These are phyloP conservation scores for Caenorhabditis tropicalis DNA, from an alignment of 1,140 invertebrate genomes.

Conservation along the genomic window DNA sequence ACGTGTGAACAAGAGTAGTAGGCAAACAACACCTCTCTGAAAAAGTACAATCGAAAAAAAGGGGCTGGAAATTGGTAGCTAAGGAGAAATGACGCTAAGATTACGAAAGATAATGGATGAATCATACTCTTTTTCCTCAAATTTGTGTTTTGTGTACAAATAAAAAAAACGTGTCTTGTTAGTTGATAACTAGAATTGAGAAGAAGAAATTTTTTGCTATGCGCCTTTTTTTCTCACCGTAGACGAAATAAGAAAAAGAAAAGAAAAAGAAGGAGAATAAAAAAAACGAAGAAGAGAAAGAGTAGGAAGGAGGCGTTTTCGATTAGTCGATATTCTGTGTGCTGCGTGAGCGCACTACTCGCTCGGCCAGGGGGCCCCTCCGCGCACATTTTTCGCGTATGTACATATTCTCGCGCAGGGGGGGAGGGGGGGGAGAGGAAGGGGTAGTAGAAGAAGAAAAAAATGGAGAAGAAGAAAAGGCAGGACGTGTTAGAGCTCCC, in stretches of 20 bases:
- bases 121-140: too few relatives aligned
- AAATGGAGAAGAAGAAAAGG: conserved; percentile 18
- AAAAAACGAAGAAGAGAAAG: not conserved
- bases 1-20: too few relatives aligned
- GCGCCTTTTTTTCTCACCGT: not conserved
- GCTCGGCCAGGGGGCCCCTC: not conserved
- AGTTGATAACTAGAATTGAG: too few relatives aligned
- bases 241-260: not conserved
- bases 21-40: too few relatives aligned
- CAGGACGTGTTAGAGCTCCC: conserved; percentile 40
- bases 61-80: too few relatives aligned
- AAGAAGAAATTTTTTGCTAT: too few relatives aligned
- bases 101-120: too few relatives aligned
- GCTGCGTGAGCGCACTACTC: conserved; percentile 32
- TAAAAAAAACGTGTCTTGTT: too few relatives aligned
- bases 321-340: conserved; percentile 43
- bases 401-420: conserved; percentile 30
- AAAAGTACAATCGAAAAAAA: too few relatives aligned
- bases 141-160: too few relatives aligned
- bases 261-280: not conserved
- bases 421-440: not conserved
- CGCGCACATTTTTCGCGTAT: conserved; percentile 44
- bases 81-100: too few relatives aligned
- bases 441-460: not conserved
- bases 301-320: conserved; percentile 32